Evolutionary conservation across 2,888 invertebrate species (phyloP).

Genomic region (Xanthorhoe spadicearia): DNA sequence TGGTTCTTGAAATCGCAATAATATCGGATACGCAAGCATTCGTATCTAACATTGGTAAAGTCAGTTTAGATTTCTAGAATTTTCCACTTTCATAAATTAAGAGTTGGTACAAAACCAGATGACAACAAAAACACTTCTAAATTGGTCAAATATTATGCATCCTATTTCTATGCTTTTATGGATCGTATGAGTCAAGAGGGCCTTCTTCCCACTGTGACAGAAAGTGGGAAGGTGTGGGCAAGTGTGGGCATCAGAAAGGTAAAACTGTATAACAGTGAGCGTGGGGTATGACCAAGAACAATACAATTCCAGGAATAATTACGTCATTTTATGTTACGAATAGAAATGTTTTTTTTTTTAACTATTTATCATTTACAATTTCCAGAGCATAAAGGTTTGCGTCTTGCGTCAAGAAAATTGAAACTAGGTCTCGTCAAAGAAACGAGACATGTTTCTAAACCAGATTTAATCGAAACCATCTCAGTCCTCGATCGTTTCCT

Average conservation of each 20-base stretch:
- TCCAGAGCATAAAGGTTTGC: too few relatives aligned
- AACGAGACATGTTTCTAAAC: not conserved
- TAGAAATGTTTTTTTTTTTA: not conserved
- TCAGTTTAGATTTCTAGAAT: too few relatives aligned
- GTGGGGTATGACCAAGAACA: not conserved
- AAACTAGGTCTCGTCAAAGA: not conserved
- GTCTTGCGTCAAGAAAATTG: too few relatives aligned
- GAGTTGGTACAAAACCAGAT: too few relatives aligned
- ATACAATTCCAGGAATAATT: not conserved
- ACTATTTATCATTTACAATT: too few relatives aligned
- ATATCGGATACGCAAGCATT: too few relatives aligned
- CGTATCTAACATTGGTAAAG: too few relatives aligned
- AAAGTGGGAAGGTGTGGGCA: not conserved
- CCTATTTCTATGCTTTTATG: not conserved
- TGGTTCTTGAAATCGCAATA: too few relatives aligned
- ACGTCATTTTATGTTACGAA: not conserved
- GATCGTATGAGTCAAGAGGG: slow-evolving; percentile 15
- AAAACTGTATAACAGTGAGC: not conserved
- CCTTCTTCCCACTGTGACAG: too few relatives aligned
- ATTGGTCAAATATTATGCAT: slow-evolving; percentile 17
- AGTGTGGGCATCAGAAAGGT: slow-evolving; percentile 7
- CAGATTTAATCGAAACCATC: not conserved
- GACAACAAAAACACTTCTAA: too few relatives aligned
- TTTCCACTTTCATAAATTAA: too few relatives aligned
- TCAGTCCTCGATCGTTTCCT: not conserved